Conservation (phyloP, 1,140 invertebrate genomes). For the Tenebrio molitor region DNA sequence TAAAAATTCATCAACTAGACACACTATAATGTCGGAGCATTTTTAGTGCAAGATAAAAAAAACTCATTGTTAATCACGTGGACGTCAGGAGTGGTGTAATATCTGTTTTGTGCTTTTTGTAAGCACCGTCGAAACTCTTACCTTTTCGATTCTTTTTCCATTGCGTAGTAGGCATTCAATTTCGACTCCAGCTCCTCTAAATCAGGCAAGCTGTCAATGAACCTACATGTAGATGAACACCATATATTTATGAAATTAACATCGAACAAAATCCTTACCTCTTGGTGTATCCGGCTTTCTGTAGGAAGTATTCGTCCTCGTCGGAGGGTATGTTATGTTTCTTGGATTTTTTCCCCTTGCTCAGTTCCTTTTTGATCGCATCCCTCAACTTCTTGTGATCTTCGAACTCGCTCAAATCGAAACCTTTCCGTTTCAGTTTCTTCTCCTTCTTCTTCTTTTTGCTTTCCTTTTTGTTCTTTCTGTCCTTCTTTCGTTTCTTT, state of each 20-base stretch:
- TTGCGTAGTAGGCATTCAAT: slow-evolving; percentile 82
- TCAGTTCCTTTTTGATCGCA: slow-evolving; percentile 73
- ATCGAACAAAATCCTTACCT: slow-evolving; percentile 63
- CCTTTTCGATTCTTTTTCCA: slow-evolving; percentile 77
- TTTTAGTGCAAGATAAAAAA: too few species aligned
- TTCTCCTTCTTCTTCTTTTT: slow-evolving; percentile 77
- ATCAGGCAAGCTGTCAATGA: slow-evolving; percentile 76
- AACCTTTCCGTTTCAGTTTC: slow-evolving; percentile 74
- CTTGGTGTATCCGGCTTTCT: slow-evolving; percentile 71
- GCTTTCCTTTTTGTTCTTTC: slow-evolving; percentile 73
- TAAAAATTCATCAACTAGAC: too few species aligned
- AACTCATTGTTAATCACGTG: too few species aligned
- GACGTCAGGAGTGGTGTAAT: too few species aligned
- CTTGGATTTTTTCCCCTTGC: slow-evolving; percentile 67
- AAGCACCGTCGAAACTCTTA: too few species aligned
- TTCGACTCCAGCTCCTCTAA: slow-evolving; percentile 83
- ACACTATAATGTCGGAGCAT: too few species aligned
- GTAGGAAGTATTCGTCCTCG: slow-evolving; percentile 70
- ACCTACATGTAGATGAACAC: slow-evolving; percentile 59
- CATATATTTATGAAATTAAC: too few species aligned
- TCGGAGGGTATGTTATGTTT: slow-evolving; percentile 71
- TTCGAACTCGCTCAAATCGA: slow-evolving; percentile 75
- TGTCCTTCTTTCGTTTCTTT: slow-evolving; percentile 81
- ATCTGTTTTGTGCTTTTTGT: too few species aligned
- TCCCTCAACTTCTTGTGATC: slow-evolving; percentile 76